Conservation (phyloP, 2,797 vertebrate genomes). For the Antrozous pallidus region DNA sequence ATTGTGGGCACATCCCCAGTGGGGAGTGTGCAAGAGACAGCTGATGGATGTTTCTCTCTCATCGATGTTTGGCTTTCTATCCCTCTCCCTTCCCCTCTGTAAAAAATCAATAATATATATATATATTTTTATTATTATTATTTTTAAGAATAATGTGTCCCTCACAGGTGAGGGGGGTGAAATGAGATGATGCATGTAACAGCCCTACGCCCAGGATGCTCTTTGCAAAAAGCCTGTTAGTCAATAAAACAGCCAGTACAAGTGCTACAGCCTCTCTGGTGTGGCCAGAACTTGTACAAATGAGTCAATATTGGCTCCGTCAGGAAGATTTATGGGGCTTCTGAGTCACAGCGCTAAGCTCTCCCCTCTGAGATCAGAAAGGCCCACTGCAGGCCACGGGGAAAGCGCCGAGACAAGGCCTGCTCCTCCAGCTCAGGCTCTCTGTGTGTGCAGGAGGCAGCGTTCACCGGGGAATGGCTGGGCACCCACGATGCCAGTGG, state of each 20-base stretch:
- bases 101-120: no score
- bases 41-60: no score
- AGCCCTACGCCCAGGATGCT: neutral
- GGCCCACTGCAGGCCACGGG: neutral
- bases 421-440: neutral
- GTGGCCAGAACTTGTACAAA: neutral
- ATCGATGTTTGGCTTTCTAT: no score
- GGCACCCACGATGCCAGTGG: neutral
- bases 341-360: neutral
- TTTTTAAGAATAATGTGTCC: no score
- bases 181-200: neutral
- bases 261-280: rapidly evolving
- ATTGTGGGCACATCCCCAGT: no score
- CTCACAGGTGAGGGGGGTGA: neutral
- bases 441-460: neutral
- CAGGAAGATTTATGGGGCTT: neutral
- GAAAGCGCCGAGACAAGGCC: neutral
- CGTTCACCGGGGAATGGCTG: neutral
- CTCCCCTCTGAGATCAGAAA: neutral
- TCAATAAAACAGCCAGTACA: neutral
- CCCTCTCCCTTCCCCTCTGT: no score
- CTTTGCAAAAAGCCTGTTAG: neutral
- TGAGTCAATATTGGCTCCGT: neutral
- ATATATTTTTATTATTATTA: no score
- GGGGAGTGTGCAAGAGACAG: no score